Evolutionary conservation across 2,797 vertebrate species (phyloP).

Genomic region (Cossypha caffra): DNA sequence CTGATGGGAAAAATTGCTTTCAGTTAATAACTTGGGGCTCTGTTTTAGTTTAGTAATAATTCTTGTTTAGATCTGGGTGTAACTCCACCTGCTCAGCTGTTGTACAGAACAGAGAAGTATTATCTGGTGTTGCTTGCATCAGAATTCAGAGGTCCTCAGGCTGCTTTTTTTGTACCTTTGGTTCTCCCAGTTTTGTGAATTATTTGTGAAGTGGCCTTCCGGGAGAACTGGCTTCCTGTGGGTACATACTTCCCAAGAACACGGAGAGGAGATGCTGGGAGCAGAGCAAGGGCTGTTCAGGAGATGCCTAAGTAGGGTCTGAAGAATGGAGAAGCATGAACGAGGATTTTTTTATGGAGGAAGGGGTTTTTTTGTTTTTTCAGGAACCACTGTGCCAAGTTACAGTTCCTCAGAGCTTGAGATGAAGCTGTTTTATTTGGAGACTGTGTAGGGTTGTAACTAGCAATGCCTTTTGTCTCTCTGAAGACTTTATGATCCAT

Average conservation of each 20-base stretch:
- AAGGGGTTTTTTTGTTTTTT: background rate
- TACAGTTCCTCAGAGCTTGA: background rate
- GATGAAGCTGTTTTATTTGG: background rate
- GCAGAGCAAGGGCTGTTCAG: background rate
- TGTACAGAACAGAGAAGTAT: background rate
- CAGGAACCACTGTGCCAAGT: background rate
- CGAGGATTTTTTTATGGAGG: background rate
- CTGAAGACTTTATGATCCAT: background rate
- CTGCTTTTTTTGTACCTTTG: background rate
- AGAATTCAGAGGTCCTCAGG: background rate
- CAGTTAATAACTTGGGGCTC: accelerated
- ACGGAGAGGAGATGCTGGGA: background rate
- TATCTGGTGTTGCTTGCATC: background rate
- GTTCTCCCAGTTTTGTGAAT: background rate
- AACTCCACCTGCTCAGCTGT: background rate
- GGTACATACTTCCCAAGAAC: background rate
- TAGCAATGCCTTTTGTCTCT: background rate
- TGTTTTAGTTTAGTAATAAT: background rate
- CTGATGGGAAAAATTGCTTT: background rate
- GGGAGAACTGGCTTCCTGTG: accelerated
- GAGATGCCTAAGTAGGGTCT: background rate
- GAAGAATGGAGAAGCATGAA: background rate
- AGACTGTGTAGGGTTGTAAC: background rate
- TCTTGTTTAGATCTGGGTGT: background rate
- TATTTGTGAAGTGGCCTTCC: background rate